Evolutionary conservation across 2,797 vertebrate genomes (phyloP), one percentile per base, ranked within the genome.

Genomic region (Tangara arthus): DNA sequence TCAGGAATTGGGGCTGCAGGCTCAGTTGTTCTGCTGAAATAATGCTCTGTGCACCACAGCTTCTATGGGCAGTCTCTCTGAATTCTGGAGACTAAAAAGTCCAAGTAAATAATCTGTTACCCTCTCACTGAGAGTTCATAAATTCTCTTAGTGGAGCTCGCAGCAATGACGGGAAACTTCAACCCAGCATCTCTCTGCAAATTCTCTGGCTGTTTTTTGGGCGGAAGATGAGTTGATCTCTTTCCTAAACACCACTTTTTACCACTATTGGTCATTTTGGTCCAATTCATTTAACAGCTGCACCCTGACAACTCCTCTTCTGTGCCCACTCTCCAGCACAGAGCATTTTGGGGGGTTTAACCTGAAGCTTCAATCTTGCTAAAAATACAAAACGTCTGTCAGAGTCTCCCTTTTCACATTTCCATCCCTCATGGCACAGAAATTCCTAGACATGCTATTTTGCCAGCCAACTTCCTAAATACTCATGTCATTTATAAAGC

Each of bases 371-470:
- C 75, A 11, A 61, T 49, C 78, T 86, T 39, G 57, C 81, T 61
- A 44, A 61, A 96, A 94, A 86, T 15, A 84, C 34, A 39, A 15
- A 66, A 30, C 4, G 52, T 47, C 90, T 95, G 80, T 44, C 61
- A 71, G 52, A 72, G 44, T 23, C 81, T 69, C 75, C 65, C 44
- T 94, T 47, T 73, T 20, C 82, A 70, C 79, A 80, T 75, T 78
- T 77, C n/a, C 63, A 94, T 23, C 83, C 37, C 24, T 64, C 47
- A 32, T 18, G 17, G 83, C 68, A 69, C 53, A 68, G 63, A 49
- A 78, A 76, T 79, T 94, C 85, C 95, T 87, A 87, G 82, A 95
- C 83, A 72, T 34, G 76, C 69, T 75, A 22, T 83, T 96, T 70
- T 94, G 65, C 32, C 88, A 93, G 94, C 91, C 93, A 94, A 6